These are phyloP conservation scores for Xanthia icteritia DNA, from an alignment of 2,888 invertebrate genomes.

Conservation along the genomic window DNA sequence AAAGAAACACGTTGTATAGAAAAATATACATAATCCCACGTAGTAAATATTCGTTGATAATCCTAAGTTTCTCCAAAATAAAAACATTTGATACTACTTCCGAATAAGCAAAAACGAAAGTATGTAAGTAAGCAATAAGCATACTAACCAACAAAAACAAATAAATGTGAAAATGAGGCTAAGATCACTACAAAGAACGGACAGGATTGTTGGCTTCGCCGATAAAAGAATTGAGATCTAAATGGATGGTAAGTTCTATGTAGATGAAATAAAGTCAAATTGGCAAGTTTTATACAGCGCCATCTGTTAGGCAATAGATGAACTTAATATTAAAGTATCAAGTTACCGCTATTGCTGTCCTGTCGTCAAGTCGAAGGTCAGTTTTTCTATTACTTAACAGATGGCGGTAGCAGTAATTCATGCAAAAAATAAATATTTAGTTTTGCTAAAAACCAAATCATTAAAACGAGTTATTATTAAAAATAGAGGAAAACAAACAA, in stretches of 20 bases:
- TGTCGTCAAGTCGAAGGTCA: neutral
- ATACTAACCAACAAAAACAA: no score
- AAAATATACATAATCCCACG: no score
- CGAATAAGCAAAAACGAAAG: no score
- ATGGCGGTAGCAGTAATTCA: slow-evolving; percentile 30
- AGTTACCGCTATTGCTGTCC: neutral
- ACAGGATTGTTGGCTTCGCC: neutral
- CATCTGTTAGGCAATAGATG: slow-evolving; percentile 19
- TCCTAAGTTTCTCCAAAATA: no score
- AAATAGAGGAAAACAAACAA: neutral
- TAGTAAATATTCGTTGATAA: no score
- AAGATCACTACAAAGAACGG: neutral
- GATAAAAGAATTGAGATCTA: neutral
- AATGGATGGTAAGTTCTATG: neutral
- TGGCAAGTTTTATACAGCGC: slow-evolving; percentile 11
- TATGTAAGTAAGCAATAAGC: no score
- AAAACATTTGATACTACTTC: no score
- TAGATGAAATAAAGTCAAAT: neutral
- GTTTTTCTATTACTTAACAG: slow-evolving; percentile 10
- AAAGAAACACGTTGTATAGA: no score
- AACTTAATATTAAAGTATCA: slow-evolving; percentile 3
- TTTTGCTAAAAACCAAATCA: neutral
- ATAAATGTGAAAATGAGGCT: neutral
- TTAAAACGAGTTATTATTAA: neutral
- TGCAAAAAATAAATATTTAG: neutral